Conservation (phyloP, 2,888 invertebrate species). For the Thyatira batis region DNA sequence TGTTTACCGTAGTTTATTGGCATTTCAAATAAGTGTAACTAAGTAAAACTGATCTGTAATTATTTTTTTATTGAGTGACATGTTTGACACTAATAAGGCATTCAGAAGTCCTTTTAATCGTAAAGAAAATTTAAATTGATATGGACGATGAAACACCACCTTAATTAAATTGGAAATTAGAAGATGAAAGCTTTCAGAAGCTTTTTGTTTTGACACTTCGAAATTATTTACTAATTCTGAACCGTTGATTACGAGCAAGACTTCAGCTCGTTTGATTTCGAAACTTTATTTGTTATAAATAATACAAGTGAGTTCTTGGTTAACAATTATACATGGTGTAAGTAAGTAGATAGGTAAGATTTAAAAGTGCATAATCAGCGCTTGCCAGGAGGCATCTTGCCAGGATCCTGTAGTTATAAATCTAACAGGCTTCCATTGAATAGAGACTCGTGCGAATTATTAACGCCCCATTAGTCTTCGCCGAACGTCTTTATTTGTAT, state of each 20-base stretch:
- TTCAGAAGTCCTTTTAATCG: conserved; percentile 22
- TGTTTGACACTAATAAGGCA: conserved; percentile 33
- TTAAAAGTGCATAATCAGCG: conserved; percentile 69
- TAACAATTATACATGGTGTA: conserved; percentile 50
- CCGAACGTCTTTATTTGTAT: conserved; percentile 74
- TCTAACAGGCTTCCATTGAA: conserved; percentile 72
- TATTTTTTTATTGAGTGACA: conserved; percentile 17
- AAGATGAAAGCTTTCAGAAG: conserved; percentile 39
- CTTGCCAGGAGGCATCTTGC: conserved; percentile 78
- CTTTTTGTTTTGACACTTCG: conserved; percentile 45
- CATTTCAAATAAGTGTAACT: too few relatives aligned
- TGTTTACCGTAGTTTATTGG: too few relatives aligned
- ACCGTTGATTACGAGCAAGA: conserved; percentile 22
- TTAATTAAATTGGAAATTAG: conserved; percentile 43
- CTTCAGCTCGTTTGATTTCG: conserved; percentile 9
- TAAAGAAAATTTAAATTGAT: conserved; percentile 25
- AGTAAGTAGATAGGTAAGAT: conserved; percentile 31
- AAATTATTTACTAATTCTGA: conserved; percentile 38
- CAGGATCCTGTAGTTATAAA: conserved; percentile 77
- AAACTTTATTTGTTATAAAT: conserved; percentile 13
- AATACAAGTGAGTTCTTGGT: conserved; percentile 18
- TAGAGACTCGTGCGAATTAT: conserved; percentile 75
- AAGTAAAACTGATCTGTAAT: not conserved
- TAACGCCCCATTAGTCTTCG: conserved; percentile 76
- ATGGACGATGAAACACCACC: conserved; percentile 30